A percentile compares a stretch with the other conserved stretches of the same genome.
These are phyloP conservation scores for Pseudorhiza aurosa DNA, from an alignment of 30 jellyfish, hydroid and myxozoan species.

Conservation along the genomic window DNA sequence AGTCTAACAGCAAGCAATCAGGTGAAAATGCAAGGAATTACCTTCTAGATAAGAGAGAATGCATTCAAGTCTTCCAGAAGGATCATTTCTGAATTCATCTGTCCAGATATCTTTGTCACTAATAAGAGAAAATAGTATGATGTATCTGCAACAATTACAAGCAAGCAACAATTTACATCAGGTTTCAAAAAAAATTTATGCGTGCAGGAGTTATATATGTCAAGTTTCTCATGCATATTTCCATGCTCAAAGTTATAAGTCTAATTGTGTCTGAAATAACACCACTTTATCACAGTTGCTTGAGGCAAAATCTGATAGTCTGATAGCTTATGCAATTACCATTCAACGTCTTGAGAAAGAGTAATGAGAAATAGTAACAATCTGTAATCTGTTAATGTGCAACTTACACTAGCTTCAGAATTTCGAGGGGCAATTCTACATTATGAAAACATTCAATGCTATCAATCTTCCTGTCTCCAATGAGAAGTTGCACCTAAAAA, in stretches of 20 bases:
- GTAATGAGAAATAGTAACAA: not conserved
- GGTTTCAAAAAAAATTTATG: no score
- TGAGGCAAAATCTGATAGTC: no score
- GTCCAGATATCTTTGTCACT: constrained; percentile 48
- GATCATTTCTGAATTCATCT: constrained; percentile 11
- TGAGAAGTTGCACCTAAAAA: constrained; percentile 29
- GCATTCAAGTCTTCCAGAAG: constrained; percentile 51
- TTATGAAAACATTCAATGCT: not conserved
- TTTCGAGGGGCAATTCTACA: constrained; percentile 5
- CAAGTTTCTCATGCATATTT: no score
- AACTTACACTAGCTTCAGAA: constrained; percentile 36
- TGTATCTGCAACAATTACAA: no score
- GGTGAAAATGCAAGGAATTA: not conserved
- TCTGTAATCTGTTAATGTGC: not conserved
- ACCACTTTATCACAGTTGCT: no score
- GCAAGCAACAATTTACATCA: not conserved
- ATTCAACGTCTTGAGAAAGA: not conserved
- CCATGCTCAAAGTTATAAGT: not conserved
- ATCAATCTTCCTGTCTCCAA: not conserved
- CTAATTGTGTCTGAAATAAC: not conserved
- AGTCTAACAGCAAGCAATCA: no score
- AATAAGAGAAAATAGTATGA: not conserved
- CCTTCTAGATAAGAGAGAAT: constrained; percentile 50
- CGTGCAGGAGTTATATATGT: no score
- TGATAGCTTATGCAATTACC: no score